phyloP scores from a whole-genome alignment of 30 jellyfish, hydroid and myxozoan genomes.

The Aurelia aurita region DNA sequence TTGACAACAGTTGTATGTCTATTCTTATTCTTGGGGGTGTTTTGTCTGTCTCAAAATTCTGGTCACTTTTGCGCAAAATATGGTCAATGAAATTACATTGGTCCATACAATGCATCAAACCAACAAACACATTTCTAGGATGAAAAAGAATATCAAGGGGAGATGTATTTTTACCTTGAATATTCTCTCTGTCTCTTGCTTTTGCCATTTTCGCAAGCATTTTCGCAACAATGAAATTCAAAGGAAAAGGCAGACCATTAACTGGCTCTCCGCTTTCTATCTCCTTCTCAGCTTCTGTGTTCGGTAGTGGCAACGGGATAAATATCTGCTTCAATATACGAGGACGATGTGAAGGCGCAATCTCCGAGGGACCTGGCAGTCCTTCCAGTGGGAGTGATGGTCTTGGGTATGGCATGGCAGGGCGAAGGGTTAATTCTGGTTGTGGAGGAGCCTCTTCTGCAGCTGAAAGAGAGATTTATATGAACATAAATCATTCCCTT shows the following conservation, averaged over 20 bases:
- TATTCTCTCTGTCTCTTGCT: constrained; percentile 29
- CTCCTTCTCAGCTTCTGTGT: constrained; percentile 86
- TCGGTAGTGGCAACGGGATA: constrained; percentile 91
- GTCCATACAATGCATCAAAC: too few relatives aligned
- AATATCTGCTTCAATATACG: constrained; percentile 75
- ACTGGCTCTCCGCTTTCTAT: constrained; percentile 84
- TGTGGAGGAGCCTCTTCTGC: too few relatives aligned
- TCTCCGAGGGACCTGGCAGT: not conserved
- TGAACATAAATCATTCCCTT: too few relatives aligned
- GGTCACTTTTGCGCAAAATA: too few relatives aligned
- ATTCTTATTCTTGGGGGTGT: too few relatives aligned
- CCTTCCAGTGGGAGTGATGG: constrained; percentile 11
- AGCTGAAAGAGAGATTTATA: too few relatives aligned
- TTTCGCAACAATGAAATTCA: constrained; percentile 70
- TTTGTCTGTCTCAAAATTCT: too few relatives aligned
- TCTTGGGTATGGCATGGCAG: constrained; percentile 6
- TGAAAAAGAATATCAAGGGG: too few relatives aligned
- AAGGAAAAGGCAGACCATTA: constrained; percentile 82
- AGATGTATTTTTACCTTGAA: not conserved
- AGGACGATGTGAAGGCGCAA: constrained; percentile 22
- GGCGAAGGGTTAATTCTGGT: not conserved
- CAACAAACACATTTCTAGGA: too few relatives aligned
- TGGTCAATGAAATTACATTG: too few relatives aligned
- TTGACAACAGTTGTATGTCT: too few relatives aligned
- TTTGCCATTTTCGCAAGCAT: constrained; percentile 59